phyloP scores from a whole-genome alignment of 1,140 invertebrate genomes.

The Achroia grisella region DNA sequence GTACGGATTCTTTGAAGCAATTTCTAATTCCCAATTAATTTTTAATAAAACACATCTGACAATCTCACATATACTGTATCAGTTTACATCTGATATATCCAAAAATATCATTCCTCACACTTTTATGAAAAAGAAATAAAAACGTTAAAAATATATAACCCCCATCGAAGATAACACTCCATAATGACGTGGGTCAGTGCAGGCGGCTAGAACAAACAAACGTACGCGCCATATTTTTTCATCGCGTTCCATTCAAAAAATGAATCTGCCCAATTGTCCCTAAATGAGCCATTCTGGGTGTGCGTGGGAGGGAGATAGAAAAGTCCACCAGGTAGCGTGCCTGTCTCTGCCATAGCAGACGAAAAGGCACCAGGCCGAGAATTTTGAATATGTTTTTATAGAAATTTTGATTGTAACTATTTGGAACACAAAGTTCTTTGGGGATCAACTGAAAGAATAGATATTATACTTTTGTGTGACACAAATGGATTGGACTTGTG shows the following conservation, averaged over 20 bases:
- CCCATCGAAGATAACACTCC: conserved; percentile 63
- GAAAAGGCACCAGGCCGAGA: conserved; percentile 45
- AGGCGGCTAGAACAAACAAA: conserved; percentile 69
- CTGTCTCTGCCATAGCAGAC: conserved; percentile 57
- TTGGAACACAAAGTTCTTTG: no score
- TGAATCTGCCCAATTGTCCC: conserved; percentile 19
- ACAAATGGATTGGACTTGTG: no score
- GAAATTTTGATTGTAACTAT: no score
- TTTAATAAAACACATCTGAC: conserved; percentile 7
- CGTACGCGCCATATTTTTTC: conserved; percentile 56
- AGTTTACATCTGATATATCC: conserved; percentile 51
- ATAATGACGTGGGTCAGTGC: conserved; percentile 64
- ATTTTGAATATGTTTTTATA: not conserved
- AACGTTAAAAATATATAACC: conserved; percentile 62
- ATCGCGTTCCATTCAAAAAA: conserved; percentile 55
- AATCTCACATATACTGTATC: conserved; percentile 22
- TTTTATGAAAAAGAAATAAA: conserved; percentile 48
- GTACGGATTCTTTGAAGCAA: no score
- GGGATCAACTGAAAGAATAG: no score
- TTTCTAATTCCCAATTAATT: no score
- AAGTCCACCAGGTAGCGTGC: conserved; percentile 54
- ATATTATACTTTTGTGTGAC: no score
- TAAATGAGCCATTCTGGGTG: not conserved
- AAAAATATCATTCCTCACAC: conserved; percentile 65
- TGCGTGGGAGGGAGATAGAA: conserved; percentile 28